Evolutionary conservation across 92 coral and sea anemone species (phyloP).

Genomic region (Galaxea fascicularis): DNA sequence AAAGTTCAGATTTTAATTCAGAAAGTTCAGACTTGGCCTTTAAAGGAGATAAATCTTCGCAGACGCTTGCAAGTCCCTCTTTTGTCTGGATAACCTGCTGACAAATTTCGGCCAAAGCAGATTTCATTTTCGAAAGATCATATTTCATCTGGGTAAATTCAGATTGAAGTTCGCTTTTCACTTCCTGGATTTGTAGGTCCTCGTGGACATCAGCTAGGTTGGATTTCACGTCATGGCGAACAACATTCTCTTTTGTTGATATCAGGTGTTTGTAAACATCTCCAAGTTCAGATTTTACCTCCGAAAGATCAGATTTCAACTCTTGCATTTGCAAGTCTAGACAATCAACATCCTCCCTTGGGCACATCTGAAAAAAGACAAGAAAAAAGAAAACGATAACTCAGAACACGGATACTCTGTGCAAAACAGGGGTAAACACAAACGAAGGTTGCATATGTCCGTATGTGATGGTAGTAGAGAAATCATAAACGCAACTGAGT

Average conservation of each 20-base stretch:
- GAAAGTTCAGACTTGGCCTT: neutral
- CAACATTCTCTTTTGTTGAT: neutral
- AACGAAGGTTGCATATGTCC: no score
- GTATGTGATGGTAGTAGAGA: no score
- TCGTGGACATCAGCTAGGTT: neutral
- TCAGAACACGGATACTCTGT: no score
- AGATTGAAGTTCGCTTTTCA: neutral
- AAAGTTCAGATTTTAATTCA: conserved; percentile 3
- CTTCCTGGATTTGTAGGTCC: neutral
- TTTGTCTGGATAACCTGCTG: neutral
- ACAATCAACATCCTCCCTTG: conserved; percentile 14
- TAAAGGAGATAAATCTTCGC: neutral
- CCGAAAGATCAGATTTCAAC: conserved; percentile 2
- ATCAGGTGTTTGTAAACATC: neutral
- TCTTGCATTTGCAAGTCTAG: neutral
- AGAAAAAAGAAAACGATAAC: neutral
- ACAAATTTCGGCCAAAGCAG: neutral
- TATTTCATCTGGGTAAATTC: neutral
- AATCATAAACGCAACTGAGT: no score
- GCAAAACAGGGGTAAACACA: no score
- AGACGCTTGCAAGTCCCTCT: neutral
- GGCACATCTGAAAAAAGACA: neutral
- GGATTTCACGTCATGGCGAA: neutral
- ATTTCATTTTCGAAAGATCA: neutral
- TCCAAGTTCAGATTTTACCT: conserved; percentile 4